Conservation (phyloP, 2,113 vertebrate genomes). For the Coptodon bakossiorum region DNA sequence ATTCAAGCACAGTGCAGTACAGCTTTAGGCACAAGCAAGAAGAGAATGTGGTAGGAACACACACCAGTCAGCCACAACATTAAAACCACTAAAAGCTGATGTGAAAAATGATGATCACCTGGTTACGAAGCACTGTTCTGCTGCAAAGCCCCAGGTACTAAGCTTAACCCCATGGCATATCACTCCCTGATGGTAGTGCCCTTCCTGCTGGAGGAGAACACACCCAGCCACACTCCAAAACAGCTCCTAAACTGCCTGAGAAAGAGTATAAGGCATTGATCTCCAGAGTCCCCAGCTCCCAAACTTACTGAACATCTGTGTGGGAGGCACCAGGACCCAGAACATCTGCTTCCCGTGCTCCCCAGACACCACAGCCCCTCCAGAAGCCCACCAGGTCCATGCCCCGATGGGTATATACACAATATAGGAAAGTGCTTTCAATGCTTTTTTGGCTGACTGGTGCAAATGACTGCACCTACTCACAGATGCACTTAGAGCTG, state of each 20-base stretch:
- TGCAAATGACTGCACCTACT: slow-evolving; percentile 2
- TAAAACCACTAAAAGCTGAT: not conserved
- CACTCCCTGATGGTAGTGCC: not conserved
- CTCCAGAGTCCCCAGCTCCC: not conserved
- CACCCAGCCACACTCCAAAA: not conserved
- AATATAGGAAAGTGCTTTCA: not conserved
- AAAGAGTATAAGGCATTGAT: not conserved
- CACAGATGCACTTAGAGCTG: slow-evolving; percentile 27
- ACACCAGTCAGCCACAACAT: not conserved
- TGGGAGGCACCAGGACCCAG: not conserved
- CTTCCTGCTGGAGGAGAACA: not conserved
- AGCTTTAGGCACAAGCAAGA: slow-evolving; percentile 51
- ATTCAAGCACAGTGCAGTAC: slow-evolving; percentile 16
- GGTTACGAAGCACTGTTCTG: not conserved
- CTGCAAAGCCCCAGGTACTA: not conserved
- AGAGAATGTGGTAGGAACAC: slow-evolving; percentile 21
- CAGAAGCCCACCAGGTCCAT: not conserved
- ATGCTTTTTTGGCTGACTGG: not conserved
- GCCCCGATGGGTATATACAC: not conserved
- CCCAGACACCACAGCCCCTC: not conserved
- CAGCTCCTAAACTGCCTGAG: not conserved
- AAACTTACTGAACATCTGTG: not conserved
- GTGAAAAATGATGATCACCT: not conserved
- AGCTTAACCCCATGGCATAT: not conserved
- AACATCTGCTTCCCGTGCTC: not conserved